Base-by-base conservation (phyloP, 1,140 invertebrate species). In the Chrysoperla carnea region DNA sequence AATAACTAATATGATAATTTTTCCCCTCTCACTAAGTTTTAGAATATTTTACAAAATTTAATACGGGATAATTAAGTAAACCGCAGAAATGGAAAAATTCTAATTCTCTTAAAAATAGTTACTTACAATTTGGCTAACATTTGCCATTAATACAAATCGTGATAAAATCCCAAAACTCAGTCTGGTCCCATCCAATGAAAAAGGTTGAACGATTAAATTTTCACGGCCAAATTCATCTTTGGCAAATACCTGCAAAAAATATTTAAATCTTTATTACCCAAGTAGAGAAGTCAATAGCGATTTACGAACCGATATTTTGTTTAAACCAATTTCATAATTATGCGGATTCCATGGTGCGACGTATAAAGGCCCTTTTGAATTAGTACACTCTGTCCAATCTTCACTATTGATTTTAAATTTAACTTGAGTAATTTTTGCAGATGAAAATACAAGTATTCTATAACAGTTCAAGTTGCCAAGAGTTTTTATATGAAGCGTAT, bases 381-480 rank as follows among this genome's bases (percentile, higher is more conserved):
- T 59, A 39, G 62, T 56, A 52, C 81, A 77, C 47, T 64, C 52
- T 42, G 60, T 64, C 82, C 76, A 86, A 36, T 63, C 57, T 36
- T 60, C 62, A 47, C 70, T 55, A 56, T 87, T 70, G 41, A 91
- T 70, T 53, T 71, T 61, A 1, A 86, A 69, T 56, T 66, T 61
- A 1, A 85, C 80, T 42, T 48, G 57, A 41, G 57, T 57, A 45
- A 91, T 76, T 33, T 61, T 50, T 13, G 68, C 63, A 47, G 74
- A 62, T 39, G 82, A 85, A 63, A 88, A 90, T 36, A 73, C 76
- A 44, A 86, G 58, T 48, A 82, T 66, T 61, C 84, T 78, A 55
- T 36, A 55, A 60, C 49, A 11, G 31, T 4, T 11, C 2, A 33
- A 9, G 6, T 29, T 50, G 42, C 50, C 43, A 13, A 41, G 29